phyloP scores from a whole-genome alignment of 2,888 invertebrate species.

The Phyllotreta striolata region DNA sequence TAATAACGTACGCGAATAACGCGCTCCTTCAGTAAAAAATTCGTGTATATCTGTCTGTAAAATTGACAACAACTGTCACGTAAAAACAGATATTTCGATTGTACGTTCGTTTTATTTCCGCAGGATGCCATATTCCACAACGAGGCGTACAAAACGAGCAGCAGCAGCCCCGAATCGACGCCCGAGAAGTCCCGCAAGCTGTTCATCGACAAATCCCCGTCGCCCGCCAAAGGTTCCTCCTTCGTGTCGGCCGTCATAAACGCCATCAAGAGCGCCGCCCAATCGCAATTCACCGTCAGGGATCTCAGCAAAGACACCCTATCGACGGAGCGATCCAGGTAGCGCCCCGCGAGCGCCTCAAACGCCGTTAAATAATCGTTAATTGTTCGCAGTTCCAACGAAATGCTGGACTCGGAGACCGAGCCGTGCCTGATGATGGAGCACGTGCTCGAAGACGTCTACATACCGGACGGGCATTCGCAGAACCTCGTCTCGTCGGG shows the following conservation, averaged over 20 bases:
- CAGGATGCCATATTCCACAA: slow-evolving; percentile 82
- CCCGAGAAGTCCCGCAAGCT: slow-evolving; percentile 63
- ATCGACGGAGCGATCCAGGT: slow-evolving; percentile 48
- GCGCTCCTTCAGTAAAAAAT: too few species aligned
- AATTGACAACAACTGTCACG: too few species aligned
- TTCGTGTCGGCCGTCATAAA: slow-evolving; percentile 78
- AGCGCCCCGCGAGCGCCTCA: background rate
- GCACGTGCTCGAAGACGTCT: slow-evolving; percentile 73
- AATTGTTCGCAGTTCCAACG: slow-evolving; percentile 69
- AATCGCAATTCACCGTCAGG: slow-evolving; percentile 43
- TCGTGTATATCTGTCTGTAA: too few species aligned
- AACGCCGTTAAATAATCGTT: background rate
- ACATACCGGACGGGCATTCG: slow-evolving; percentile 70
- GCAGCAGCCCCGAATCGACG: slow-evolving; percentile 66
- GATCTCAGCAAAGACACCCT: slow-evolving; percentile 56
- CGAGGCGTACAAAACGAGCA: slow-evolving; percentile 78
- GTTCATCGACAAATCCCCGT: slow-evolving; percentile 59
- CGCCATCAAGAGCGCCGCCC: slow-evolving; percentile 64
- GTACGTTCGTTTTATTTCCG: slow-evolving; percentile 40
- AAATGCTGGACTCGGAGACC: slow-evolving; percentile 82
- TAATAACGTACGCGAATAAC: too few species aligned
- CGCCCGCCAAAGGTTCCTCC: slow-evolving; percentile 71
- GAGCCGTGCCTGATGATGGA: slow-evolving; percentile 85
- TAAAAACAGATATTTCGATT: background rate
- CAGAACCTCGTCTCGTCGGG: slow-evolving; percentile 73